Evolutionary conservation across 1,140 invertebrate species (phyloP), one percentile per base, ranked within the genome.

Genomic region (Cecropterus lyciades): DNA sequence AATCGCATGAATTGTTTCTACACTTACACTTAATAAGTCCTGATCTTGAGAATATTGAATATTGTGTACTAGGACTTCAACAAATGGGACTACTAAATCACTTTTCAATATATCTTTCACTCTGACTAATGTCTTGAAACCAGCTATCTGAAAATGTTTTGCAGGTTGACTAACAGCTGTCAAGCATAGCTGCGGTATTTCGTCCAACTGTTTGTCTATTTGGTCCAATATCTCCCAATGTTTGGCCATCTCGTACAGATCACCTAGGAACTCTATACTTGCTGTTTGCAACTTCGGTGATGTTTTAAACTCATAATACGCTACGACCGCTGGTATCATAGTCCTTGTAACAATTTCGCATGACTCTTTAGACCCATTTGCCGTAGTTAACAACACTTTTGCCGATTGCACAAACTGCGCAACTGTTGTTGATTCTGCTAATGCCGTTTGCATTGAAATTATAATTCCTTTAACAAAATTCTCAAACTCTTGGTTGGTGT

Each of bases 361-460:
- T 15, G 93, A 91, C 75, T 90, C 79, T 75, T 88, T 82, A n/a
- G 92, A 93, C 13, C 93, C 89, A 71, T 90, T 92, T 13, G 94
- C 93, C 40, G 93, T 85, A 30, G 92, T 90, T 63, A 94, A 75
- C 37, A 95, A 80, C 15, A 95, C 78, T 85, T 92, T 92, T 48
- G 91, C 74, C 3, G 92, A 85, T 55, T 93, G 83, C 68, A 87
- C 84, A 73, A 93, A 94, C 17, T 94, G 80, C 15, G 90, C 77
- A 51, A 91, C 85, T 3, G 94, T 87, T 43, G 91, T 91, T 14
- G 89, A 73, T 49, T 89, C 81, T 53, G 91, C 94, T 52, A 94
- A 67, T 56, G 92, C 87, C 14, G 80, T 65, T 74, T 94, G 92
- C 70, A 84, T 86, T 27, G 86, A 90, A 60, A 87, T 85, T 5